Conservation (phyloP, 1,140 invertebrate species). For the Diprion similis region DNA sequence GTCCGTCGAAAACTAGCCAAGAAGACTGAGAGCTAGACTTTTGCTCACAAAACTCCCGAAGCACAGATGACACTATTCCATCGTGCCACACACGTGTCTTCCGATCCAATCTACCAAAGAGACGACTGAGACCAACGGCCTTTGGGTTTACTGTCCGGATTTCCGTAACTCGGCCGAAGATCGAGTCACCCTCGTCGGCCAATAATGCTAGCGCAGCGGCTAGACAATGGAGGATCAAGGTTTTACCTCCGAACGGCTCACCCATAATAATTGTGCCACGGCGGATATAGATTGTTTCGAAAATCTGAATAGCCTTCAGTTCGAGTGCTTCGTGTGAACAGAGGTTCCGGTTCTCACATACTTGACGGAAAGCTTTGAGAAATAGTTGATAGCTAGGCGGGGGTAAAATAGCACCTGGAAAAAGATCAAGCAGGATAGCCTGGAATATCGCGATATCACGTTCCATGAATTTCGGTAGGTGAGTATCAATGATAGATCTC, state of each 20-base stretch:
- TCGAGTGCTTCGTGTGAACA: conserved; percentile 64
- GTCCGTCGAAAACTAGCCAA: conserved; percentile 71
- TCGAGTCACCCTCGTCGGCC: conserved; percentile 49
- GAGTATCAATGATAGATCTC: conserved; percentile 71
- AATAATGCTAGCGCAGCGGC: conserved; percentile 62
- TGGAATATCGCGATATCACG: conserved; percentile 70
- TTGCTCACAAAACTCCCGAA: conserved; percentile 51
- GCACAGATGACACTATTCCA: conserved; percentile 63
- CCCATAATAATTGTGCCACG: conserved; percentile 64
- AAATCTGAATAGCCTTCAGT: conserved; percentile 69
- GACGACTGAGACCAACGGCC: conserved; percentile 66
- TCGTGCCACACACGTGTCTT: conserved; percentile 71
- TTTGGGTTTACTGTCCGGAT: conserved; percentile 72
- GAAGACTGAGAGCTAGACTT: conserved; percentile 60
- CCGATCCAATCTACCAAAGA: conserved; percentile 70
- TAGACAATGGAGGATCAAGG: conserved; percentile 59
- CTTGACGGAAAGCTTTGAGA: conserved; percentile 43
- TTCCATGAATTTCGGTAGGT: conserved; percentile 70
- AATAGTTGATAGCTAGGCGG: conserved; percentile 62
- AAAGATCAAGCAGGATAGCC: conserved; percentile 70
- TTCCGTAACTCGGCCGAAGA: conserved; percentile 56
- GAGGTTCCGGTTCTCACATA: conserved; percentile 60
- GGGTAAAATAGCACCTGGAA: conserved; percentile 65
- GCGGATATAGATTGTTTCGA: conserved; percentile 73
- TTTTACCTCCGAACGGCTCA: conserved; percentile 67